Conservation (phyloP, 1,140 invertebrate genomes). For the Heliconius nattereri region DNA sequence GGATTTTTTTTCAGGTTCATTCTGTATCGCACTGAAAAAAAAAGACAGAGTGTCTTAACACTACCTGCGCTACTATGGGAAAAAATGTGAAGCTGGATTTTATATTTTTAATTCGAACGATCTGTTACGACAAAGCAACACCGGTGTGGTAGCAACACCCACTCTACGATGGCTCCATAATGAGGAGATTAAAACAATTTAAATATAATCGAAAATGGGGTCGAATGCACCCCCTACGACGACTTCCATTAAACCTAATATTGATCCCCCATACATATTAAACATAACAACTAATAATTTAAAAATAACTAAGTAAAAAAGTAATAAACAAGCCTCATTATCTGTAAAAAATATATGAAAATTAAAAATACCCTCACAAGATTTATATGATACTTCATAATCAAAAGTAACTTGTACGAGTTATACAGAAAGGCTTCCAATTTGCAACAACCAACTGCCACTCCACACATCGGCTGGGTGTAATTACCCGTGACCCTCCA, state of each 20-base stretch:
- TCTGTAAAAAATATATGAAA: slow-evolving; percentile 8
- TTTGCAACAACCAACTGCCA: slow-evolving; percentile 35
- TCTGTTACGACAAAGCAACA: no score
- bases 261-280: background rate
- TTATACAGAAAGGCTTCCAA: slow-evolving; percentile 37
- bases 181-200: no score
- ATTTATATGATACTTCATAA: slow-evolving; percentile 15
- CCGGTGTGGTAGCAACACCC: no score
- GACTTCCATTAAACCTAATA: background rate
- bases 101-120: no score
- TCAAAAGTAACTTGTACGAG: slow-evolving; percentile 10
- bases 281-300: slow-evolving; percentile 4
- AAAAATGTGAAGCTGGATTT: no score
- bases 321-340: background rate
- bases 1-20: background rate
- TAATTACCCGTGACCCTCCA: slow-evolving; percentile 64
- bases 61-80: no score
- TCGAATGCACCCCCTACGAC: no score
- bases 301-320: background rate
- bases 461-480: slow-evolving; percentile 55
- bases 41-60: no score
- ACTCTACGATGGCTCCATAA: no score
- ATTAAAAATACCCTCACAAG: slow-evolving; percentile 31
- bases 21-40: no score
- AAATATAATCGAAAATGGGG: no score